These are phyloP conservation scores for Pseudanteris insignis DNA, from an alignment of 2,888 invertebrate species.

Conservation along the genomic window DNA sequence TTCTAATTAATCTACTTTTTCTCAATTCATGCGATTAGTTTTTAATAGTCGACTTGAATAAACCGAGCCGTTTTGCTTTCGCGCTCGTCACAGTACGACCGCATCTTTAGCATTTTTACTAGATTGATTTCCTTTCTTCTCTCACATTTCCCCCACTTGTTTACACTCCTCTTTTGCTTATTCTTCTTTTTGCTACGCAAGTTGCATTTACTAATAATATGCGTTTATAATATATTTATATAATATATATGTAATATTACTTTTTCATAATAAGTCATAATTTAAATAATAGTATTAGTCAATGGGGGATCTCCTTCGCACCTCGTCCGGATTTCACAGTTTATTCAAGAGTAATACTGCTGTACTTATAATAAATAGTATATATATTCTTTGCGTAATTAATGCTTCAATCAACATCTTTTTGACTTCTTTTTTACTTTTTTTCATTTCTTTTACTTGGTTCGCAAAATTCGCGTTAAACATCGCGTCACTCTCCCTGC, in stretches of 20 bases:
- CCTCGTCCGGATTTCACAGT: slow-evolving; percentile 45
- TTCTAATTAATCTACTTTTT: slow-evolving; percentile 32
- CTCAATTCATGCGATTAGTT: slow-evolving; percentile 27
- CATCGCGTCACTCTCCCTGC: too few relatives aligned
- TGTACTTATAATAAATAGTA: too few relatives aligned
- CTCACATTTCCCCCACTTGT: neutral
- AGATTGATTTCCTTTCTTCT: slow-evolving; percentile 11
- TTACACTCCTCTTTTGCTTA: slow-evolving; percentile 7
- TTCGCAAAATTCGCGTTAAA: too few relatives aligned
- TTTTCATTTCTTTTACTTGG: too few relatives aligned
- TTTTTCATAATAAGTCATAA: slow-evolving; percentile 47
- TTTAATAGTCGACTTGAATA: slow-evolving; percentile 9
- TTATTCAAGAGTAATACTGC: slow-evolving; percentile 58
- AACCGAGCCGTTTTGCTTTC: neutral
- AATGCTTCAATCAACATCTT: too few relatives aligned
- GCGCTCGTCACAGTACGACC: neutral
- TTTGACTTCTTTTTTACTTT: too few relatives aligned
- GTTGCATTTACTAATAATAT: slow-evolving; percentile 29
- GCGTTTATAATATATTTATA: slow-evolving; percentile 43
- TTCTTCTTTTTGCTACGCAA: slow-evolving; percentile 20
- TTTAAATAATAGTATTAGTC: slow-evolving; percentile 49
- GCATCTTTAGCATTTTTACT: slow-evolving; percentile 7
- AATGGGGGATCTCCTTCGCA: slow-evolving; percentile 48
- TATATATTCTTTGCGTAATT: too few relatives aligned
- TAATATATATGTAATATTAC: slow-evolving; percentile 43